Base-by-base conservation (phyloP, 2,888 invertebrate species). In the Microdon myrmicae region DNA sequence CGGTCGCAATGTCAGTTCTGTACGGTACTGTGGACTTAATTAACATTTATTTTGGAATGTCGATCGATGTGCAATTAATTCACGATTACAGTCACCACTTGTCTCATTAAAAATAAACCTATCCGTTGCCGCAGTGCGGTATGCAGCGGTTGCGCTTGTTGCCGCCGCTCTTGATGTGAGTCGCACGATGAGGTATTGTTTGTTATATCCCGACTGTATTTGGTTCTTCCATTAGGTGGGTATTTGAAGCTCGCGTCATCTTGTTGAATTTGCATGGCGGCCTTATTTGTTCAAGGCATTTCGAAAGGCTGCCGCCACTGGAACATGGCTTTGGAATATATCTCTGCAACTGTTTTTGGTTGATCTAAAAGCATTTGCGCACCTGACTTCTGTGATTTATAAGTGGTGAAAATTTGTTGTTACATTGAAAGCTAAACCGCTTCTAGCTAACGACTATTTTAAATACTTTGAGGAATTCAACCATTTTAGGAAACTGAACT, bases 31-130 rank as follows among this genome's bases (percentile, higher is more conserved):
- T 53, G 53, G 59, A 66, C 66, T 66, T 66, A 66, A 66, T 66
- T 66, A 66, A 66, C 58, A 66, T 59, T 66, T 59, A 66, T 64
- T 66, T 66, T 59, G 66, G 59, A 66, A 66, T 66, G 58, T 59
- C 66, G 44, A 66, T 66, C 66, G 66, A 66, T 66, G 66, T 66
- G 66, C 66, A 66, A 66, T 66, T 66, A 66, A 66, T 66, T 59
- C 59, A 35, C 59, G 59, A 64, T 64, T 64, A 64, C 58, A 64
- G 58, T 64, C 64, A 64, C 64, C 64, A 64, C 58, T 58, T 64
- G 64, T 64, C 51, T 64, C 51, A 64, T 64, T 64, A 64, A 64
- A 64, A 64, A 64, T 44, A 64, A 64, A 64, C 49, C 56, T 56
- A 55, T 55, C 22, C 49, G 41, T 32, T 48, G 34, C 23, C 12